Evolutionary conservation across 2,797 vertebrate species (phyloP).

Genomic region (Poecilia picta): DNA sequence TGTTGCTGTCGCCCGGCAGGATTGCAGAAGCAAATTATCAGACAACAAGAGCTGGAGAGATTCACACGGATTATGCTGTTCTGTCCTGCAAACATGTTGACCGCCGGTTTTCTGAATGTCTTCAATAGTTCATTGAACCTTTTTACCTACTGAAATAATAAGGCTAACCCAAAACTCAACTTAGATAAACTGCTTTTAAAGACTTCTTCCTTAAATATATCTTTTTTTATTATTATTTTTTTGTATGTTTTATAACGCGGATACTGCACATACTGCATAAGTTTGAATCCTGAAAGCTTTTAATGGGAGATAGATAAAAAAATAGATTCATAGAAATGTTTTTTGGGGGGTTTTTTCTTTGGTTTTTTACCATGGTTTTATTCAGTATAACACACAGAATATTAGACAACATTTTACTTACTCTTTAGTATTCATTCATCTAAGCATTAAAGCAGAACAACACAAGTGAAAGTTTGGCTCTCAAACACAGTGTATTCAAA

Average conservation of each 20-base stretch:
- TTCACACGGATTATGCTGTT: not conserved
- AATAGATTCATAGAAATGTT: not conserved
- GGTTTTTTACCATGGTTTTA: not conserved
- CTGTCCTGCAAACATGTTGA: not conserved
- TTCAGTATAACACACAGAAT: not conserved
- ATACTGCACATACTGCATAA: not conserved
- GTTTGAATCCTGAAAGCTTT: not conserved
- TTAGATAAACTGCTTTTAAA: not conserved
- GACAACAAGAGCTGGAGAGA: not conserved
- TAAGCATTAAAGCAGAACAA: not conserved
- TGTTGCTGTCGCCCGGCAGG: not conserved
- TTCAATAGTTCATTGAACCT: not conserved
- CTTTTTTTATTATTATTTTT: not conserved
- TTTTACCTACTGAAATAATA: not conserved
- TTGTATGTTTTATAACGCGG: not conserved
- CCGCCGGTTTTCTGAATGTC: not conserved
- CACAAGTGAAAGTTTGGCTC: not conserved
- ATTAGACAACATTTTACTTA: not conserved
- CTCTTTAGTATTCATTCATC: not conserved
- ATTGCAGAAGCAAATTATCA: not conserved
- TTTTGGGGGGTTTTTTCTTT: not conserved
- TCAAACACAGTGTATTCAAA: not conserved
- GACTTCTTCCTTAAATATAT: not conserved
- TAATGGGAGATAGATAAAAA: not conserved
- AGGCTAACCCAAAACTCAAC: not conserved